Evolutionary conservation across 2,888 invertebrate species (phyloP), one percentile per base, ranked within the genome.

Genomic region (Buathra laborator): DNA sequence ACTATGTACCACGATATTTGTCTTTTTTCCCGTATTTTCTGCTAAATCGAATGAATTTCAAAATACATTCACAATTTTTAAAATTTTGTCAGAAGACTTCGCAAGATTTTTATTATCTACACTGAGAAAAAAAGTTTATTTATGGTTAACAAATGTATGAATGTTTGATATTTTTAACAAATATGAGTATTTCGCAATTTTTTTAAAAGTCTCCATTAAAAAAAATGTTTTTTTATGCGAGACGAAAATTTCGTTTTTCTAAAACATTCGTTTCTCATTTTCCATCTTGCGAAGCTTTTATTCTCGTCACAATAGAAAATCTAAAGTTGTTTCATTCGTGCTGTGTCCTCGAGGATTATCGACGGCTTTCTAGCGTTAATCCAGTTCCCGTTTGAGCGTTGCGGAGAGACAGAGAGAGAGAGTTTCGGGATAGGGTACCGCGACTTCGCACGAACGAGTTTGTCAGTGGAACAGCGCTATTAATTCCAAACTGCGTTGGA

Each of bases 401-500:
- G 62, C 32, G 62, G 83, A 87, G 81, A 84, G 86, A 82, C 81
- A 81, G 85, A 59, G 83, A 51, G 62, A 48, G 81, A 59, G 59
- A 72, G 32, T 72, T 53, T 53, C 62, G 68, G 59, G 64, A 74
- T 76, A 37, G 37, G 62, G 64, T 56, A 53, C 19, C 10, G 86
- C 75, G 89, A 85, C 85, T 87, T 85, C 85, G 88, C 88, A 87
- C 88, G 88, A 86, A 85, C 91, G 89, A 89, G 90, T 90, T 91
- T 90, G 90, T 91, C 89, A 87, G 89, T 90, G 89, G 89, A 90
- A 90, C 87, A 83, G 88, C 87, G 87, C 91, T 91, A 90, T 91
- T 91, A 90, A 91, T 91, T 91, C 89, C 88, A 90, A 91, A 90
- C 90, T 90, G 90, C 88, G 87, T 90, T 90, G 89, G 88, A 81